These are phyloP conservation scores for Buceros bicornis DNA, from an alignment of 2,797 vertebrate genomes.

Conservation along the genomic window DNA sequence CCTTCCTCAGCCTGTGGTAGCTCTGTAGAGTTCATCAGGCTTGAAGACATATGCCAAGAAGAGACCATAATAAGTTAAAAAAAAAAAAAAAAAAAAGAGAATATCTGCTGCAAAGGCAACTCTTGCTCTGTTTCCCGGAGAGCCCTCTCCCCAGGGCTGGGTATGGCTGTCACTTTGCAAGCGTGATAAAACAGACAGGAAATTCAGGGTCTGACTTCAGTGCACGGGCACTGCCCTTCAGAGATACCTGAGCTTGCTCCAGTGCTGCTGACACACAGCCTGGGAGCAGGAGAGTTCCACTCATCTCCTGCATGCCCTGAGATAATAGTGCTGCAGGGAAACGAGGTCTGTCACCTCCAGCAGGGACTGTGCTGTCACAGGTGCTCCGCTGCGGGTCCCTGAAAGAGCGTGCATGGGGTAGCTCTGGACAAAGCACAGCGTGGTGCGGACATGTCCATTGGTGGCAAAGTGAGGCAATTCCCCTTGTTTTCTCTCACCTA, in stretches of 20 bases:
- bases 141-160: neutral
- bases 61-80: neutral
- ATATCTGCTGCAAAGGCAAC: neutral
- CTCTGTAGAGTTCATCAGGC: neutral
- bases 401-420: neutral
- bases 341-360: neutral
- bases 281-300: neutral
- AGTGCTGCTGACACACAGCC: neutral
- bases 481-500: neutral
- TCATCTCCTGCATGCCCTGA: neutral
- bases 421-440: neutral
- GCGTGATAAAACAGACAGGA: constrained; percentile 29
- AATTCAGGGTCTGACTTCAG: constrained; percentile 38
- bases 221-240: neutral
- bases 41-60: neutral
- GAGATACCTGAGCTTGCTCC: neutral
- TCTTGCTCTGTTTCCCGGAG: neutral
- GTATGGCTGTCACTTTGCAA: neutral
- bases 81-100: neutral
- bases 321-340: neutral
- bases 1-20: neutral
- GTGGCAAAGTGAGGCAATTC: neutral
- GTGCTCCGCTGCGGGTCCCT: neutral
- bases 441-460: rapidly evolving
- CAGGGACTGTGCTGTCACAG: rapidly evolving